Evolutionary conservation across 2,888 invertebrate species (phyloP), one percentile per base, ranked within the genome.

Genomic region (Leptopilina myrica): DNA sequence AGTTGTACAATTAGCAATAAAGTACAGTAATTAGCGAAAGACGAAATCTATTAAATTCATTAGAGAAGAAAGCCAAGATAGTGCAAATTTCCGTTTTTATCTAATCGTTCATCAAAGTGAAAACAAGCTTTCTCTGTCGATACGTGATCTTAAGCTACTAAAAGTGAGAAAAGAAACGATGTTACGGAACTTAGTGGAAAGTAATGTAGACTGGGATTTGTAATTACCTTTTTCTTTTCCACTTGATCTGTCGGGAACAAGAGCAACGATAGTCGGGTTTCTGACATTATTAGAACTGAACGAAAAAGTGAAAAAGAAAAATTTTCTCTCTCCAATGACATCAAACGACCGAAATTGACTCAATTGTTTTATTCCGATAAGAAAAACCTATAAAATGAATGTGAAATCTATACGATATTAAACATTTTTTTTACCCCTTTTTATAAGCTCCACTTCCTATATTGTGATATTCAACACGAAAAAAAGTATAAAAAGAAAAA

Each of bases 181-280:
- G 73, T 33, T 56, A 33, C 20, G n/a, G 33, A 73, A 73, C 73
- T 73, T 56, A 73, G 33, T 56, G 56, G 56, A 73, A 73, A 73
- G 73, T 73, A 73, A 73, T 73, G 69, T 73, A 33, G 69, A 56
- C 69, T 73, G 69, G 33, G n/a, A 73, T 73, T 73, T 73, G 73
- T 56, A 73, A 73, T 73, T 73, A 73, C 73, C 67, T 67, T 49
- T 49, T 49, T 67, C 49, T 56, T 73, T 73, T 73, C 73, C 73
- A 73, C 73, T 73, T 40, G 53, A 73, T 73, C 73, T 73, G 73
- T 40, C 56, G 73, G 56, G 56, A 73, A 73, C 73, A 73, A 56
- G 73, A 73, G 53, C 73, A 56, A 73, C 56, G 73, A 73, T n/a
- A 40, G 56, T 73, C 73, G 73, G 56, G 73, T 56, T 56, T 73